A percentile compares a stretch with the other conserved stretches of the same genome.
Evolutionary conservation across 2,888 invertebrate species (phyloP).

Genomic region (Nebria salina): DNA sequence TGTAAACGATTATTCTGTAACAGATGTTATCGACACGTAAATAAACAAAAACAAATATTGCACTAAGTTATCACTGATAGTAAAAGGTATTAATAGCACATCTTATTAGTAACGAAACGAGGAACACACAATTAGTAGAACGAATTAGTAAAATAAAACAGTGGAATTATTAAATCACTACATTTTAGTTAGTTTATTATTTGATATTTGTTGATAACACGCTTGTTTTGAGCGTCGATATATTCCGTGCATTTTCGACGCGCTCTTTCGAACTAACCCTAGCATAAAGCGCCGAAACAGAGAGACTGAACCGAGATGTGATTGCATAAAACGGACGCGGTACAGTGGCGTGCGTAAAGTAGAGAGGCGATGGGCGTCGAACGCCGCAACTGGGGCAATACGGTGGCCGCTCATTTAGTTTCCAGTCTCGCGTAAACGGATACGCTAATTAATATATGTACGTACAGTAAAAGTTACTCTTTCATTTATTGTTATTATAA

Average conservation of each 20-base stretch:
- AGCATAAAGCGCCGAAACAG: constrained; percentile 50
- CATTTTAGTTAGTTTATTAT: background rate
- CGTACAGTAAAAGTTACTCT: background rate
- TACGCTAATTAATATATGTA: constrained; percentile 17
- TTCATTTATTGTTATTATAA: background rate
- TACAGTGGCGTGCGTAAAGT: constrained; percentile 43
- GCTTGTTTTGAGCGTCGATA: background rate
- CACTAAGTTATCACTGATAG: constrained; percentile 12
- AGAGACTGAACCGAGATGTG: constrained; percentile 46
- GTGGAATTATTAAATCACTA: background rate
- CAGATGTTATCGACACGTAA: constrained; percentile 14
- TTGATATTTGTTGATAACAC: background rate
- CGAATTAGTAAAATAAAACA: background rate
- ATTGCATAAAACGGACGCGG: constrained; percentile 48
- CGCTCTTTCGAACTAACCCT: constrained; percentile 52
- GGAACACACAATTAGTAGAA: background rate
- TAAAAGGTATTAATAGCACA: constrained; percentile 4
- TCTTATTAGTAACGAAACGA: background rate
- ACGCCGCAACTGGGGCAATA: background rate
- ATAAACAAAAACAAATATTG: constrained; percentile 18
- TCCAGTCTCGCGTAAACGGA: background rate
- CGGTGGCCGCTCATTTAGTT: background rate
- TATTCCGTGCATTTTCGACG: constrained; percentile 16
- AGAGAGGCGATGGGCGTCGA: background rate
- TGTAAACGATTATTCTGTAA: constrained; percentile 6